phyloP scores from a whole-genome alignment of 2,113 vertebrate species.

The Myodes glareolus region DNA sequence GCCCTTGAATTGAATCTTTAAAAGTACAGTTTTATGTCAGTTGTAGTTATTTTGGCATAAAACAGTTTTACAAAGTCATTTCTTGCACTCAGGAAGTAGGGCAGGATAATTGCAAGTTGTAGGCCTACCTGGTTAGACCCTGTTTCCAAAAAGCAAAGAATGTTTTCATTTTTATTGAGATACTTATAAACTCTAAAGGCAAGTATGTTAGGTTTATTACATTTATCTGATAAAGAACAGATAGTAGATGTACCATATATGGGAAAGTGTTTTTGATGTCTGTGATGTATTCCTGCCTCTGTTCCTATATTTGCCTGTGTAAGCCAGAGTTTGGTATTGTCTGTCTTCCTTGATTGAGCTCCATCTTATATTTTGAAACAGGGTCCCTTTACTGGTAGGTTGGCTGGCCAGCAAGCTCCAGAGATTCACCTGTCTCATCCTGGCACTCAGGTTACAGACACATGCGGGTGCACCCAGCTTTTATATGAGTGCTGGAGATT shows the following conservation, averaged over 20 bases:
- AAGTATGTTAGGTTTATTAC: neutral
- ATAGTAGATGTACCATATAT: neutral
- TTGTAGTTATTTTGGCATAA: neutral
- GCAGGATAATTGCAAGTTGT: neutral
- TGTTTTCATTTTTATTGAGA: neutral
- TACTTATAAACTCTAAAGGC: neutral
- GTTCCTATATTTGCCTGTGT: neutral
- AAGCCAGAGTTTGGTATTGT: neutral
- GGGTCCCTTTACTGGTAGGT: neutral
- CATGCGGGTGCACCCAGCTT: neutral
- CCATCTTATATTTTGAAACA: neutral
- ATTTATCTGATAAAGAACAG: conserved; percentile 18
- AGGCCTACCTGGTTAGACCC: neutral
- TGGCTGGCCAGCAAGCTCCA: neutral
- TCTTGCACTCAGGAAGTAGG: neutral
- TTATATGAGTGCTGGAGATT: neutral
- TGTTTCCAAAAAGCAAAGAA: neutral
- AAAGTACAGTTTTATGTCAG: neutral
- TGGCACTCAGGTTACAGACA: neutral
- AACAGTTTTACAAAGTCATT: neutral
- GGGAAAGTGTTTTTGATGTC: neutral
- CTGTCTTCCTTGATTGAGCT: neutral
- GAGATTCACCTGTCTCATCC: neutral
- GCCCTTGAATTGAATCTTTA: neutral
- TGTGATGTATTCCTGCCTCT: neutral